Evolutionary conservation across 2,113 vertebrate genomes (phyloP), one percentile per base, ranked within the genome.

Genomic region (Odocoileus virginianus): DNA sequence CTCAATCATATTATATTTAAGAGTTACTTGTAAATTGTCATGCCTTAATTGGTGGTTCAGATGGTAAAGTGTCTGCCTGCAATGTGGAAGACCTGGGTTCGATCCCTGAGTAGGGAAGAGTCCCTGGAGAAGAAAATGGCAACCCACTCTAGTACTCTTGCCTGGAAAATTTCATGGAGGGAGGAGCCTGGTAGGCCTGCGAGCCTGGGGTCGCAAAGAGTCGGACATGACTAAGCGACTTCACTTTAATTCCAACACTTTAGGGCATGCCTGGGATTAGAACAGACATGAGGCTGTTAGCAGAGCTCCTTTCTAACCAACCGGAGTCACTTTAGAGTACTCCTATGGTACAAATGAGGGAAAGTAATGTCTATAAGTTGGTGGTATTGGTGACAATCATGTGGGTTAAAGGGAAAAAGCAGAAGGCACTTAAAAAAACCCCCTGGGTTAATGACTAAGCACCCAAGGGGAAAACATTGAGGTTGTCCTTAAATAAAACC

Each of bases 401-500:
- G 33, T n/a, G 45, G 54, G 14, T 57, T 81, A n/a, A 84, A 52
- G 30, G 82, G 67, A 57, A 91, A 97, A 89, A 78, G 30, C 14
- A 87, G 52, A 78, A 40, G 4, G 27, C 25, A 78, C 64, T 89
- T 90, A 57, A 89, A 92, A 82, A 79, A 45, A 50, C 45, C 36
- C 15, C 25, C 30, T 43, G 30, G 60, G 12, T 28, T 45, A 67
- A 90, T 40, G 7, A 57, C 16, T 94, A 91, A 90, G 30, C 54
- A 91, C 14, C 27, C 33, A 64, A 36, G 7, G 13, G 16, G 28
- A 54, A 95, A 95, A 89, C 21, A 89, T 47, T 78, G 19, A 81
- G 74, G 21, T 28, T 86, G 23, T 54, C 60, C 60, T 88, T 97
- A 97, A 92, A 92, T 74, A 94, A 83, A 95, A 89, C 45, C 43